Conservation (phyloP, 2,113 vertebrate genomes). For the Cariama cristata region DNA sequence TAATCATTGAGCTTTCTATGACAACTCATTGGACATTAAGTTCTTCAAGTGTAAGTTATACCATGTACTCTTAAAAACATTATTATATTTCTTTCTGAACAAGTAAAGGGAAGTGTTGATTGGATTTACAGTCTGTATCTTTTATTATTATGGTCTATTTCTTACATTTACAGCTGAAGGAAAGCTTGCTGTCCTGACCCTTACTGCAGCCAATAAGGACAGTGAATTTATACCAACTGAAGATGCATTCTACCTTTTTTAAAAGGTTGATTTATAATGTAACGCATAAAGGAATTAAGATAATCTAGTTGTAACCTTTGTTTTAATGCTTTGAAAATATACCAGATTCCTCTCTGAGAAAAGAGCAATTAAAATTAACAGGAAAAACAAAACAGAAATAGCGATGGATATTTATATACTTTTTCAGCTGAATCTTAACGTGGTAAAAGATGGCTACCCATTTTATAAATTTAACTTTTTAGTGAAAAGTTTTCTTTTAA, state of each 20-base stretch:
- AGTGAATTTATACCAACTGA: neutral
- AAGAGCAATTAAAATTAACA: neutral
- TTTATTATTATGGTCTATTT: neutral
- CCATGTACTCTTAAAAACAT: neutral
- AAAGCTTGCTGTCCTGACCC: neutral
- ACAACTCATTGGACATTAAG: conserved; percentile 14
- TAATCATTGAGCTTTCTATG: neutral
- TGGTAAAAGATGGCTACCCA: neutral
- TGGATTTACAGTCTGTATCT: neutral
- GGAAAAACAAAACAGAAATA: neutral
- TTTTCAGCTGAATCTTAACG: neutral
- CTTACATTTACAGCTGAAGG: neutral
- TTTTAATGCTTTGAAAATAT: neutral
- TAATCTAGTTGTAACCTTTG: neutral
- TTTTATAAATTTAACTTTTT: neutral
- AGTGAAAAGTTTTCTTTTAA: neutral
- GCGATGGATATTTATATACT: neutral
- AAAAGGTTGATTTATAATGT: neutral
- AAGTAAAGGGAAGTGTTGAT: neutral
- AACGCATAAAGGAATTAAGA: neutral
- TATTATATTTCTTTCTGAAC: neutral
- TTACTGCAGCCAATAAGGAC: neutral
- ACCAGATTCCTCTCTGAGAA: neutral
- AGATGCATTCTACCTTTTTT: neutral
- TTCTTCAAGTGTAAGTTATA: conserved; percentile 24